A percentile compares a stretch with the other conserved stretches of the same genome.
Evolutionary conservation across 2,797 vertebrate genomes (phyloP).

Genomic region (Esox masquinongy): DNA sequence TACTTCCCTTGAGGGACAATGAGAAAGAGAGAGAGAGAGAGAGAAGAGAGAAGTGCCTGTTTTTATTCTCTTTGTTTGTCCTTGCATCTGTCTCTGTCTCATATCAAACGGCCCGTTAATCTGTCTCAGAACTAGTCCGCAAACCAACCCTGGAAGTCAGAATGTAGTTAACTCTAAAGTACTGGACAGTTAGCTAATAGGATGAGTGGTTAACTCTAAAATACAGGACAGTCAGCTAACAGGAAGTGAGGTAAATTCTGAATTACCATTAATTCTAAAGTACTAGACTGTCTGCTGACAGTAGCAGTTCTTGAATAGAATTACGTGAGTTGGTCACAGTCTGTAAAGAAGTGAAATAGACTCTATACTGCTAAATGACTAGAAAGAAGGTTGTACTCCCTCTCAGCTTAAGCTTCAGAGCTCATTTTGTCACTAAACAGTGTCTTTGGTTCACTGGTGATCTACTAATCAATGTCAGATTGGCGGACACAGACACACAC

Average conservation of each 20-base stretch:
- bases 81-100: neutral
- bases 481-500: conserved; percentile 32
- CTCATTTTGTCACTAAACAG: conserved; percentile 34
- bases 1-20: neutral
- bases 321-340: neutral
- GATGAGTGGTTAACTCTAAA: no score
- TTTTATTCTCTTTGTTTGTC: neutral
- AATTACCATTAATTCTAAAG: no score
- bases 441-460: conserved; percentile 34
- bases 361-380: neutral
- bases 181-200: no score
- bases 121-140: no score
- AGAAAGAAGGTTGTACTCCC: neutral
- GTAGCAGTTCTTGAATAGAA: neutral
- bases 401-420: conserved; percentile 32
- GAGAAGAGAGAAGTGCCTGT: neutral
- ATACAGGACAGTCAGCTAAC: no score
- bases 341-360: neutral
- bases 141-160: no score
- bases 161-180: no score
- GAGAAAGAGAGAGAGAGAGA: neutral
- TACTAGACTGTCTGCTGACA: no score
- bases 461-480: conserved; percentile 46
- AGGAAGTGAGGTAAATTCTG: no score
- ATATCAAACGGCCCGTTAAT: neutral